Percentiles rank a stretch among this genome's conserved stretches.
phyloP scores from a whole-genome alignment of 2,797 vertebrate species.

The Harpagifer antarcticus region DNA sequence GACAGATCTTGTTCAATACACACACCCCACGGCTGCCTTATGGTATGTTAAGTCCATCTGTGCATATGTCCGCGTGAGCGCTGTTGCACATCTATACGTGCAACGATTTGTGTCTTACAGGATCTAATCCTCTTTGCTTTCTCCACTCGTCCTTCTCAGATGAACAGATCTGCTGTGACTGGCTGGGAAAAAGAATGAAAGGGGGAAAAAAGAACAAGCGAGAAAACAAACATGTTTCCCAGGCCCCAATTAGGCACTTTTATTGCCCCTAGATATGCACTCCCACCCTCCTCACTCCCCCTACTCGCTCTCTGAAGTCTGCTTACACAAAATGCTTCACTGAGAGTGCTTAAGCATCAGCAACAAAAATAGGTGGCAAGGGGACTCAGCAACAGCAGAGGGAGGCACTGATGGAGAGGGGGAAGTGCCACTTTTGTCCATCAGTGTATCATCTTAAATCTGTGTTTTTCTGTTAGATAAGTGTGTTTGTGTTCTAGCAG shows the following conservation, averaged over 20 bases:
- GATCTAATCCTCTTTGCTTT: conserved; percentile 81
- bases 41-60: conserved; percentile 52
- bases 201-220: conserved; percentile 42
- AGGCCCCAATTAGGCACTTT: conserved; percentile 82
- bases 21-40: conserved; percentile 54
- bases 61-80: conserved; percentile 24
- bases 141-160: conserved; percentile 58
- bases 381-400: conserved; percentile 30
- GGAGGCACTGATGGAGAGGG: conserved; percentile 9
- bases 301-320: conserved; percentile 65
- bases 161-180: conserved; percentile 78
- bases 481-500: conserved; percentile 2
- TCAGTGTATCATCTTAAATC: conserved; percentile 22
- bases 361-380: conserved; percentile 41
- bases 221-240: conserved; percentile 82
- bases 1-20: conserved; percentile 76
- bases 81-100: conserved; percentile 30
- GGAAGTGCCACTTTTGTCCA: conserved; percentile 31
- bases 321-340: conserved; percentile 65
- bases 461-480: conserved; percentile 14
- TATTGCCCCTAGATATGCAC: conserved; percentile 75
- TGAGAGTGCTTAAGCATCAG: conserved; percentile 57
- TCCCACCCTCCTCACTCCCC: conserved; percentile 36
- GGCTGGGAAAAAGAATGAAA: conserved; percentile 71
- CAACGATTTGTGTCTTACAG: conserved; percentile 74